Conservation (phyloP, 1,140 invertebrate species). For the Panagrolaimus sp. region DNA sequence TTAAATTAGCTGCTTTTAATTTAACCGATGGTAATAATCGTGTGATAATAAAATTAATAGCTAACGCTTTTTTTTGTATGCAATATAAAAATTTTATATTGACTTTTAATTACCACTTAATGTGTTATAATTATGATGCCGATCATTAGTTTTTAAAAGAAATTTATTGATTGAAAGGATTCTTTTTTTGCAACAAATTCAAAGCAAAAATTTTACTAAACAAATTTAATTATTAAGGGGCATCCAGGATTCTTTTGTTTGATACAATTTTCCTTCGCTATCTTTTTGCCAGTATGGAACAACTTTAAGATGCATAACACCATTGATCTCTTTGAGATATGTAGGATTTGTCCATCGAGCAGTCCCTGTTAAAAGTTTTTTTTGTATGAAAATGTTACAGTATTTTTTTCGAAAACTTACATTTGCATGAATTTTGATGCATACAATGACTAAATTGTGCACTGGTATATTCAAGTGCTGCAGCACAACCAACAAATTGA, state of each 20-base stretch:
- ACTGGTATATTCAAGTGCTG: not conserved
- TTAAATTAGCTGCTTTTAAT: no score
- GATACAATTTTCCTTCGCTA: constrained; percentile 2
- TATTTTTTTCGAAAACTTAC: not conserved
- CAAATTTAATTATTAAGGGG: not conserved
- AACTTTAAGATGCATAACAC: constrained; percentile 9
- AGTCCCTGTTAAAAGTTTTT: not conserved
- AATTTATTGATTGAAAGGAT: constrained; percentile 3
- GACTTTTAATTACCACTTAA: not conserved
- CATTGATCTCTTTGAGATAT: not conserved
- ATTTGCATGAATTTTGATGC: not conserved
- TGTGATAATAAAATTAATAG: no score
- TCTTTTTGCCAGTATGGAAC: constrained; percentile 1
- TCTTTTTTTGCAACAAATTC: no score
- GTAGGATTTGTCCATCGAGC: not conserved
- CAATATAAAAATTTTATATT: no score
- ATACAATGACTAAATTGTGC: constrained; percentile 7
- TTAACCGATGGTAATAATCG: no score
- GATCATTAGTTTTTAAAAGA: constrained; percentile 4
- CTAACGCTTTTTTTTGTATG: no score
- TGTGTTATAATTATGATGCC: not conserved
- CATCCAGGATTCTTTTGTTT: not conserved
- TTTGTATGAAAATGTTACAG: not conserved
- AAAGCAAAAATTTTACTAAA: not conserved
- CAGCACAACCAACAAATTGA: not conserved